Base-by-base conservation (phyloP, 2,888 invertebrate species). In the Agrenia bidenticulata region DNA sequence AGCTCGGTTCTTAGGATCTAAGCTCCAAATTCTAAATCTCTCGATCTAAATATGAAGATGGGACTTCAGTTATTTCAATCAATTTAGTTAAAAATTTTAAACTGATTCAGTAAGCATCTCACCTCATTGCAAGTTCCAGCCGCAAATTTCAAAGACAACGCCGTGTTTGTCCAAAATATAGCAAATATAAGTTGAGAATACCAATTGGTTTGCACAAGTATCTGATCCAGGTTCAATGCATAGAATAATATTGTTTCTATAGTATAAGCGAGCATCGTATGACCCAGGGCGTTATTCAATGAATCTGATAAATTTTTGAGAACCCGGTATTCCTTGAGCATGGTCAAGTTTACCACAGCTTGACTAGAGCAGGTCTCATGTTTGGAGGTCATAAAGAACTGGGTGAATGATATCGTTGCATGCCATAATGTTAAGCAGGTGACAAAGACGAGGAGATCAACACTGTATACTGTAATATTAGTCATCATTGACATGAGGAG, bases 241-340 rank as follows among this genome's bases (percentile, higher is more conserved):
- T 11, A 45, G 45, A 9, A 45, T 5, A 45, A 5, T 17, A 45
- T 45, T 45, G n/a, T 5, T 45, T 45, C 45, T 4, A 45, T 19
- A 11, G 15, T 11, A 19, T 45, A 45, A 9, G n/a, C 45, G 5
- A 45, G 45, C 4, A 45, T 19, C 19, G 19, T 45, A 17, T 45
- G 45, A n/a, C 45, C 45, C 45, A 45, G 5, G 5, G n/a, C 45
- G 19, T 5, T 15, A 45, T 15, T 45, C 19, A 45, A 17, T 15
- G n/a, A 45, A n/a, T 45, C 45, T 19, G 45, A 45, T 5, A 45
- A n/a, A n/a, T 45, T 45, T 45, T 45, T 45, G 4, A 45, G n/a
- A 19, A 17, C n/a, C 19, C 45, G 45, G n/a, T 45, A 45, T 19
- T 45, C 19, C n/a, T 15, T 45, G 9, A 45, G 4, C n/a, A 45